phyloP scores from a whole-genome alignment of 2,888 invertebrate genomes.

The Perizoma affinitatum region DNA sequence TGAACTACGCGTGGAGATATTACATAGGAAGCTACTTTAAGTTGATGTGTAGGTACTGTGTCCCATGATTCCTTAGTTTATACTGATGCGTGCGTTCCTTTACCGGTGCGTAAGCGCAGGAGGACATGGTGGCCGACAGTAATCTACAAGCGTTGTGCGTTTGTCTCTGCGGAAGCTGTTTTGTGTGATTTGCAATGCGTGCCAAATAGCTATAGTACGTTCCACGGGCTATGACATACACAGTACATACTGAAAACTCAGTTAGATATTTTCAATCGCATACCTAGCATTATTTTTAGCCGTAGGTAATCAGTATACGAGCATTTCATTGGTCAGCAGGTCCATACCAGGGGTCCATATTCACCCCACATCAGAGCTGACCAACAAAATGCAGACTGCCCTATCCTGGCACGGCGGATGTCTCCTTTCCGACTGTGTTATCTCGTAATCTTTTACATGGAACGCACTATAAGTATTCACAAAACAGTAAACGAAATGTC shows the following conservation, averaged over 20 bases:
- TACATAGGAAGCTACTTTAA: background rate
- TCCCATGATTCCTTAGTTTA: conserved; percentile 16
- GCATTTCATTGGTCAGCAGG: conserved; percentile 1
- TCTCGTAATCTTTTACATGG: conserved; percentile 3
- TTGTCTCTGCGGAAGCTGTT: conserved; percentile 31
- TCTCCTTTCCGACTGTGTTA: background rate
- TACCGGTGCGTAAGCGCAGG: conserved; percentile 37
- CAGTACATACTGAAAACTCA: background rate
- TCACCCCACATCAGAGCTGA: no score
- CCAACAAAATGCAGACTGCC: no score
- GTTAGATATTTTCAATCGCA: no score
- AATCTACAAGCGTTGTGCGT: conserved; percentile 33
- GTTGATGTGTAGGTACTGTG: conserved; percentile 11
- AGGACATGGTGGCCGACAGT: conserved; percentile 41
- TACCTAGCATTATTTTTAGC: background rate
- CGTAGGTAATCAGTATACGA: background rate
- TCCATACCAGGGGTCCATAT: no score
- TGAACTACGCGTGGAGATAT: conserved; percentile 3
- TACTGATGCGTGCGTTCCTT: conserved; percentile 46
- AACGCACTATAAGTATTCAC: conserved; percentile 18
- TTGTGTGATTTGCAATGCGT: conserved; percentile 22
- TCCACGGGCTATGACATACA: background rate
- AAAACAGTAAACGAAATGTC: conserved; percentile 16
- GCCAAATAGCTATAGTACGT: conserved; percentile 14
- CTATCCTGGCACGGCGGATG: no score